Conservation (phyloP, 2,113 vertebrate genomes). For the Anarrhichthys ocellatus region DNA sequence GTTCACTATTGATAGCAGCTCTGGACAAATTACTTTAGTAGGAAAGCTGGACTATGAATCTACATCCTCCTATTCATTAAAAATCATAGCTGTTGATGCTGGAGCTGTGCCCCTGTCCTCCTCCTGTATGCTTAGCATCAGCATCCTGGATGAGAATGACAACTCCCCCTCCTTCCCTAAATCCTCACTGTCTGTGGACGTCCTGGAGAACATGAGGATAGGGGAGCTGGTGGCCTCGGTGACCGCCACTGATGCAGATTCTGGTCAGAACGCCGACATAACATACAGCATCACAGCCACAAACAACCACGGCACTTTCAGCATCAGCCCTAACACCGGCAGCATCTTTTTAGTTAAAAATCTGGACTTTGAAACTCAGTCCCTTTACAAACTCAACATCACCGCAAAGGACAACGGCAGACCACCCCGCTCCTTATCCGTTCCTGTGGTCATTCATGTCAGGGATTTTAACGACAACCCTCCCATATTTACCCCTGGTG, state of each 20-base stretch:
- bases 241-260: constrained; percentile 93
- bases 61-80: constrained; percentile 89
- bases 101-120: constrained; percentile 87
- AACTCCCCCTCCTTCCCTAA: constrained; percentile 94
- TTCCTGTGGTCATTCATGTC: constrained; percentile 93
- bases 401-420: constrained; percentile 93
- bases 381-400: constrained; percentile 94
- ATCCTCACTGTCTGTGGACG: constrained; percentile 89
- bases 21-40: constrained; percentile 93
- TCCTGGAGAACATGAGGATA: constrained; percentile 96
- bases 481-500: constrained; percentile 91
- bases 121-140: constrained; percentile 91
- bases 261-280: constrained; percentile 93
- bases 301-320: constrained; percentile 96
- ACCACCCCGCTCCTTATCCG: constrained; percentile 90
- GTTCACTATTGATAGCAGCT: constrained; percentile 88
- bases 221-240: constrained; percentile 95
- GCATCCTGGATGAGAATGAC: constrained; percentile 96
- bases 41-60: constrained; percentile 94
- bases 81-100: constrained; percentile 92
- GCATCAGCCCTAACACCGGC: constrained; percentile 95
- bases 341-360: constrained; percentile 95
- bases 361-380: constrained; percentile 95
- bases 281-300: constrained; percentile 93
- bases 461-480: constrained; percentile 98